These are phyloP conservation scores for Acrossocheilus wenchowensis DNA, from an alignment of 2,797 vertebrate species.

Conservation along the genomic window DNA sequence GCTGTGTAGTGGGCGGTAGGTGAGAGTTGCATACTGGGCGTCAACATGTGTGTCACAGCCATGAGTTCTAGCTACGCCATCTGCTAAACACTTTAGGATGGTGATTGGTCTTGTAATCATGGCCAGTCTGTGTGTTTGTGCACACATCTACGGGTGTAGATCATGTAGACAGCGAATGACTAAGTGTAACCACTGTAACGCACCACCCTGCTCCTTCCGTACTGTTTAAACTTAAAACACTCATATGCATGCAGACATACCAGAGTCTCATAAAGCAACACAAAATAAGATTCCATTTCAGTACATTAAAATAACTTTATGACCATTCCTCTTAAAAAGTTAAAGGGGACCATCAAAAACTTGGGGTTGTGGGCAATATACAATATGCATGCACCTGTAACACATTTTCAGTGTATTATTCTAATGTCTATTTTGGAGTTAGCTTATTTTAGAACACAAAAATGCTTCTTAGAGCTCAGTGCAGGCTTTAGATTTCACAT, in stretches of 20 bases:
- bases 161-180: neutral
- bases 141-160: neutral
- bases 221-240: conserved; percentile 1
- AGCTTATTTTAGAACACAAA: neutral
- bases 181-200: conserved; percentile 4
- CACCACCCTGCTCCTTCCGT: neutral
- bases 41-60: conserved; percentile 25
- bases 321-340: neutral
- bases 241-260: neutral
- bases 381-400: neutral
- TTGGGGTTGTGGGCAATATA: neutral
- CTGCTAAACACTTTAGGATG: conserved; percentile 44
- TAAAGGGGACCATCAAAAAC: neutral
- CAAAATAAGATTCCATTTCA: neutral
- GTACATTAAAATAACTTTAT: neutral
- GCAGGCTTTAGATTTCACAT: neutral
- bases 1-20: conserved; percentile 22
- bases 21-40: conserved; percentile 24
- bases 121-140: conserved; percentile 7
- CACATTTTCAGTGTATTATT: no score
- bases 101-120: conserved; percentile 31
- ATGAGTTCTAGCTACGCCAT: conserved; percentile 42
- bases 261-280: neutral
- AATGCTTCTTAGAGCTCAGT: neutral
- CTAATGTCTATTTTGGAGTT: neutral